Evolutionary conservation across 2,113 vertebrate genomes (phyloP).

Genomic region (Lepus americanus): DNA sequence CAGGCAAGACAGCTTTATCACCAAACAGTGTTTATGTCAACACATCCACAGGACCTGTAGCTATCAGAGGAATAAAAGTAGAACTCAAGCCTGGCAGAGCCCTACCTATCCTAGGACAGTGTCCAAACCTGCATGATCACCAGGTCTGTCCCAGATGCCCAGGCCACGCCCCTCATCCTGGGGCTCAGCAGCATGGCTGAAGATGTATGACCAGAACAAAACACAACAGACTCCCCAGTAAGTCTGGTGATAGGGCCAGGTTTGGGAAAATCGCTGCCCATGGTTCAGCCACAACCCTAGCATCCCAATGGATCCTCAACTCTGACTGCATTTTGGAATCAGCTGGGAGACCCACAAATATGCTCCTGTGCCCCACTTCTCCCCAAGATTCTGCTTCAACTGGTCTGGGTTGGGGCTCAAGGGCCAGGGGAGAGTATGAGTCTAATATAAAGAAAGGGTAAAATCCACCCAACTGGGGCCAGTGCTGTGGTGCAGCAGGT

Average conservation of each 20-base stretch:
- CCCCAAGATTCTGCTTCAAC: neutral
- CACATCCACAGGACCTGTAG: neutral
- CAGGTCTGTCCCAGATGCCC: neutral
- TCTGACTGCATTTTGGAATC: neutral
- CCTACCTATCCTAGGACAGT: neutral
- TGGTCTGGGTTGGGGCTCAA: neutral
- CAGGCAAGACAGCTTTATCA: neutral
- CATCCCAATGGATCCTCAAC: neutral
- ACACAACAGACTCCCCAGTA: neutral
- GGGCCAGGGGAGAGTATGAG: conserved; percentile 41
- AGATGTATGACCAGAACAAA: neutral
- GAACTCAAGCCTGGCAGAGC: neutral
- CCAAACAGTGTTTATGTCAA: neutral
- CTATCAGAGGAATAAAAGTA: neutral
- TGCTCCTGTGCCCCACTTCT: neutral
- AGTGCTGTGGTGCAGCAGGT: too few species aligned
- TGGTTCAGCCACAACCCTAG: neutral
- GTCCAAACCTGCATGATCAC: neutral
- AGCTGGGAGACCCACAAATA: conserved; percentile 3
- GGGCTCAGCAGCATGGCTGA: neutral
- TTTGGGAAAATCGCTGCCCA: neutral
- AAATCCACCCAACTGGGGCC: neutral
- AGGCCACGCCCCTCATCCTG: neutral
- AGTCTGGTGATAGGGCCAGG: neutral
- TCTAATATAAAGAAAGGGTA: conserved; percentile 12